phyloP scores from a whole-genome alignment of 2,113 vertebrate genomes.

The Neodontobutis hainanensis region DNA sequence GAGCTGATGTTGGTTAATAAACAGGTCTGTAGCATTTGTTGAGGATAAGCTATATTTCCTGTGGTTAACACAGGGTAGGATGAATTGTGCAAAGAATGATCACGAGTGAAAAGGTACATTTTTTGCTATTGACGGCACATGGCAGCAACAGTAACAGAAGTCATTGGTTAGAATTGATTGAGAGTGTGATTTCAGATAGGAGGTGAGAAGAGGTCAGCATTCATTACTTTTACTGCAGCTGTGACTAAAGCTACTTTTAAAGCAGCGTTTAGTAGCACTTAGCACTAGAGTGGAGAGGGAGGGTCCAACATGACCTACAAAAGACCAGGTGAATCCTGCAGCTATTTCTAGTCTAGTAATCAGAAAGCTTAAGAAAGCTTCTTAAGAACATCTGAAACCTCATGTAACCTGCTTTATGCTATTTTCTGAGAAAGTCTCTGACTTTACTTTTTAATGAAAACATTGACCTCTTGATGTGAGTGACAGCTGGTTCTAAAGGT shows the following conservation, averaged over 20 bases:
- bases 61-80: neutral
- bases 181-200: neutral
- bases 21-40: slow-evolving; percentile 3
- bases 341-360: neutral
- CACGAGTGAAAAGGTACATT: neutral
- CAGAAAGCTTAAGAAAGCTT: neutral
- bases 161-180: slow-evolving; percentile 2
- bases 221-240: neutral
- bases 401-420: neutral
- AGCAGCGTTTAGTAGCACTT: slow-evolving; percentile 15
- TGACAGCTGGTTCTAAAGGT: neutral
- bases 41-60: neutral
- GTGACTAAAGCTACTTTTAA: slow-evolving; percentile 5
- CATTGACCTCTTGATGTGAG: neutral
- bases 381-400: neutral
- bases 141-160: neutral
- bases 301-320: neutral
- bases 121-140: neutral
- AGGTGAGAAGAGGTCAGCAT: slow-evolving; percentile 4
- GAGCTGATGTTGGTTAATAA: slow-evolving; percentile 3
- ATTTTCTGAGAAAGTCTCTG: neutral
- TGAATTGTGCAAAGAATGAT: neutral
- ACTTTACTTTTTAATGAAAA: neutral
- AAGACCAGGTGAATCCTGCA: neutral
- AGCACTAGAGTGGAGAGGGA: neutral